Percentiles rank a stretch among this genome's conserved stretches.
phyloP scores from a whole-genome alignment of 2,113 vertebrate species.

The Lota lota region DNA sequence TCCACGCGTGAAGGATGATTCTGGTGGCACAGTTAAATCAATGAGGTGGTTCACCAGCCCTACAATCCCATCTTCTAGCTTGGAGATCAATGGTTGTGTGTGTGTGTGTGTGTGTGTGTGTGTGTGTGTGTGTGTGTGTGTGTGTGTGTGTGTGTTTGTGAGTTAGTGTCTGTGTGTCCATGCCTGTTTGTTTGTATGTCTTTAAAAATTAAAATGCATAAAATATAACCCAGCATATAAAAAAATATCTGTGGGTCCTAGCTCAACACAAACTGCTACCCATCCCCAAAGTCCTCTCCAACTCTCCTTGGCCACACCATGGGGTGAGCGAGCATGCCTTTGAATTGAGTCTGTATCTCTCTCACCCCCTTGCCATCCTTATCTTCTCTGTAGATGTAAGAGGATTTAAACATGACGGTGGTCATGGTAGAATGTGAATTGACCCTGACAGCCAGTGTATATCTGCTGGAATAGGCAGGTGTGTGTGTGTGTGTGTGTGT shows the following conservation, averaged over 20 bases:
- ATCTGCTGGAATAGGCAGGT: no score
- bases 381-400: no score
- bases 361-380: no score
- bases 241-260: not conserved
- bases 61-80: not conserved
- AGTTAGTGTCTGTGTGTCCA: not conserved
- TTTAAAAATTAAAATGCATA: not conserved
- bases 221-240: slow-evolving; percentile 5
- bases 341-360: no score
- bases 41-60: slow-evolving; percentile 4
- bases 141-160: not conserved
- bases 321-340: no score
- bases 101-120: not conserved
- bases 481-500: no score
- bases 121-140: not conserved
- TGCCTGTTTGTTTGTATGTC: not conserved
- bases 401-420: no score
- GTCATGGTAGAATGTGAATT: no score
- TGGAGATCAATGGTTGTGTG: not conserved
- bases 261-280: no score
- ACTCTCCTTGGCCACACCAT: no score
- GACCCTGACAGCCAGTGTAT: no score
- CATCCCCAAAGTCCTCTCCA: no score
- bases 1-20: not conserved
- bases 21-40: not conserved